Percentiles rank a stretch among this genome's conserved stretches.
phyloP scores from a whole-genome alignment of 2,888 invertebrate species.

The Melitaea athalia region DNA sequence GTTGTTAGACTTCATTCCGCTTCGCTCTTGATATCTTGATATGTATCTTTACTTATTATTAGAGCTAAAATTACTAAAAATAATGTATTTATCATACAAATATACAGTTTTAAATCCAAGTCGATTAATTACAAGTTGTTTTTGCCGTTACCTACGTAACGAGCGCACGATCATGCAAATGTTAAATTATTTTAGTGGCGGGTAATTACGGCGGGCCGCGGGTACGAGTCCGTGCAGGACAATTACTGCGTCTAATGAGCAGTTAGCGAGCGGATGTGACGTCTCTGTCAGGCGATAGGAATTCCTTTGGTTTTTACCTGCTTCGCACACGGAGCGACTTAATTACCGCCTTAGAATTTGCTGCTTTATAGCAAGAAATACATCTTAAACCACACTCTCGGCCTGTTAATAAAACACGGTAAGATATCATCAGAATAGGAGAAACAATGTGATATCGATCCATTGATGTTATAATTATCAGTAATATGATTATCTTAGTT shows the following conservation, averaged over 20 bases:
- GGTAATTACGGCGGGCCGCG: constrained; percentile 1
- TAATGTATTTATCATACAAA: background rate
- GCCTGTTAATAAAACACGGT: no score
- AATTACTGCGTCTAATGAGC: constrained; percentile 24
- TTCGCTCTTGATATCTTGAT: no score
- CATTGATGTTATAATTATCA: no score
- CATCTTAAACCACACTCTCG: no score
- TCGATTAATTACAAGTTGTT: background rate
- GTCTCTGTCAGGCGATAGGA: constrained; percentile 1
- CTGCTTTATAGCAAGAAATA: no score
- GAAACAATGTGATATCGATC: no score
- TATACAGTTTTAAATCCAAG: background rate
- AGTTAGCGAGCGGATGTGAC: constrained; percentile 24
- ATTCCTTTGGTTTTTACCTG: constrained; percentile 13
- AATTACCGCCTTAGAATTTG: no score
- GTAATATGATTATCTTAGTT: no score
- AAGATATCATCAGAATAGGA: no score
- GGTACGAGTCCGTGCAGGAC: constrained; percentile 16
- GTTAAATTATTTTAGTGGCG: constrained; percentile 9
- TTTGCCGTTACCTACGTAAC: constrained; percentile 1
- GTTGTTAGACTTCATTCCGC: no score
- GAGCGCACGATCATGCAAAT: constrained; percentile 23
- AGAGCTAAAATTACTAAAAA: no score
- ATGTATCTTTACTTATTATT: no score
- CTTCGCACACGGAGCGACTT: background rate